These are phyloP conservation scores for Drosophila hydei DNA, from an alignment of 1,140 invertebrate genomes.

Conservation along the genomic window DNA sequence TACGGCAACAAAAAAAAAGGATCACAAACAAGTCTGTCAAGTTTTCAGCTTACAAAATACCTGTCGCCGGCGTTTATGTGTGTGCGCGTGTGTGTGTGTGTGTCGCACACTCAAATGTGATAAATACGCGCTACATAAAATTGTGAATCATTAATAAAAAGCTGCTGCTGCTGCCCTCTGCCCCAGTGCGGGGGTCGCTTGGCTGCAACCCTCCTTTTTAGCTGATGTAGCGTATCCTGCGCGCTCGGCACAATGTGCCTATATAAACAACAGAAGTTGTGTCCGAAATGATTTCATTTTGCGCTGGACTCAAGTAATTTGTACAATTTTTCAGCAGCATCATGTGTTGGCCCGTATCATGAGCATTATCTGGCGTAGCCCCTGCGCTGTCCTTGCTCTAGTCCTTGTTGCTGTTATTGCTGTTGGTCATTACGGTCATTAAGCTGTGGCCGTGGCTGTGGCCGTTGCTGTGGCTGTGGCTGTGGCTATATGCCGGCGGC, in stretches of 20 bases:
- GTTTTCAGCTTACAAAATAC: slow-evolving; percentile 81
- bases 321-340: slow-evolving; percentile 81
- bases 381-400: slow-evolving; percentile 53
- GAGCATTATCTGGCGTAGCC: slow-evolving; percentile 54
- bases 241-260: slow-evolving; percentile 32
- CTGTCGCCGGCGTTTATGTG: slow-evolving; percentile 57
- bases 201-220: slow-evolving; percentile 1
- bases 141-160: slow-evolving; percentile 80
- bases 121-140: slow-evolving; percentile 81
- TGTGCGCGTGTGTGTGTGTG: slow-evolving; percentile 36
- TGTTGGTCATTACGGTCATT: slow-evolving; percentile 80
- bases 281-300: slow-evolving; percentile 59
- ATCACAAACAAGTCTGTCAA: slow-evolving; percentile 81
- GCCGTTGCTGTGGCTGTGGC: slow-evolving; percentile 4
- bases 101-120: slow-evolving; percentile 68
- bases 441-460: slow-evolving; percentile 44
- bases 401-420: slow-evolving; percentile 46
- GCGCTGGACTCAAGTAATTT: slow-evolving; percentile 67
- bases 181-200: slow-evolving; percentile 40
- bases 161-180: slow-evolving; percentile 11
- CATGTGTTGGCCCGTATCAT: slow-evolving; percentile 64
- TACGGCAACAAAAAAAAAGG: slow-evolving; percentile 52
- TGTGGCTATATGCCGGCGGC: slow-evolving; percentile 38
- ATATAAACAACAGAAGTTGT: slow-evolving; percentile 64
- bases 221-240: slow-evolving; percentile 1